Base-by-base conservation (phyloP, 2,888 invertebrate species). In the Melanostoma mellinum region DNA sequence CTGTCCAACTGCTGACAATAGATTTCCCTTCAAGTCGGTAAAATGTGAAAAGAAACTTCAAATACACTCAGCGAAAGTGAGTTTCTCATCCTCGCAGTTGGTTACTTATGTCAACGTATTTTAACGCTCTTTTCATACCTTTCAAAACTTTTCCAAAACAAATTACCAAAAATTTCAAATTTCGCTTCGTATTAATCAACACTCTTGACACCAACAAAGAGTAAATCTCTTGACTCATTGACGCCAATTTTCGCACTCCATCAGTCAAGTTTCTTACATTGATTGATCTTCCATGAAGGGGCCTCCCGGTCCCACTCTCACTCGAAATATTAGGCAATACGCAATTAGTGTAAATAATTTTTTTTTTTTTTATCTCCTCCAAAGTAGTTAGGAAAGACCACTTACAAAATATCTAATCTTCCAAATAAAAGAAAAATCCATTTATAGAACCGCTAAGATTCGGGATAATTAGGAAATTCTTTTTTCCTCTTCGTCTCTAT, bases 381-480 rank as follows among this genome's bases (percentile, higher is more conserved):
- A 55, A 56, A 67, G 9, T 33, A 50, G 63, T 63, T 50, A 63
- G 30, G 6, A 50, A 61, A 68, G 4, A 48, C 33, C 38, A n/a
- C 32, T 20, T 33, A 48, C 44, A 56, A 67, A 56, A 69, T 55
- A 76, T 8, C 32, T 60, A 75, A 80, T 55, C 46, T 60, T 60
- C 32, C 20, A 48, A 46, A 20, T 20, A 20, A 20, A 20, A 20
- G 20, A 71, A 76, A 81, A 76, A 46, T 53, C 52, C 63, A 75
- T 76, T 81, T 56, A 60, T 72, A 76, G 53, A 61, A 72, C 71
- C 67, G 44, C 63, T 68, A 81, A 68, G 58, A 73, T 63, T 52
- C 3, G 52, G 58, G 63, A 73, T 81, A 76, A 81, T 81, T 81
- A 72, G 81, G 67, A 76, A 81, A 76, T 81, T 50, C 30, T 38